phyloP scores from a whole-genome alignment of 2,113 vertebrate genomes.

The Nyctereutes procyonoides region DNA sequence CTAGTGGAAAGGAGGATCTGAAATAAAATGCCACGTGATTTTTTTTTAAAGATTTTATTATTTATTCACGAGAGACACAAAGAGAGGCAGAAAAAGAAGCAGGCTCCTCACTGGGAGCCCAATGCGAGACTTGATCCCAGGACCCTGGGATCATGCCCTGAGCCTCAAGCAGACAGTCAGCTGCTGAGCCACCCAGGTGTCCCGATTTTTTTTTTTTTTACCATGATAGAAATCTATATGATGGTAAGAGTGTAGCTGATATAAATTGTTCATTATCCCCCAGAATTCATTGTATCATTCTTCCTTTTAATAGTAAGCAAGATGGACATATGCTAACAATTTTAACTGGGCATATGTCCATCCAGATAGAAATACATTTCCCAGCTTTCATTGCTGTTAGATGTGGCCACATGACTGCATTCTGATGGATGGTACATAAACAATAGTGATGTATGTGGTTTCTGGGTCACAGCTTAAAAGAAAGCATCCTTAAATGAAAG shows the following conservation, averaged over 20 bases:
- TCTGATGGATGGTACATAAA: neutral
- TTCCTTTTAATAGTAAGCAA: neutral
- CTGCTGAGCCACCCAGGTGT: no score
- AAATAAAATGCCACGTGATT: neutral
- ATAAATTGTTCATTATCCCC: neutral
- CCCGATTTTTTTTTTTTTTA: neutral
- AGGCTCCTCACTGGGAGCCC: no score
- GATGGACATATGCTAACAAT: neutral
- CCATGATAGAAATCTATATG: neutral
- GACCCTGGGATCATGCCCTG: no score
- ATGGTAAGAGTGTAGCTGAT: neutral
- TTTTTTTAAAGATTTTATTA: neutral
- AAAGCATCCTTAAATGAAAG: neutral
- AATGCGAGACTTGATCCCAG: no score
- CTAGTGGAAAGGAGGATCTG: neutral
- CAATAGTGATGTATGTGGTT: neutral
- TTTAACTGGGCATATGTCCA: neutral
- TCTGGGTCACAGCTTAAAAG: neutral
- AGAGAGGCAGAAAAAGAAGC: no score
- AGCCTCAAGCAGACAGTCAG: no score
- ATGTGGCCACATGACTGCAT: neutral
- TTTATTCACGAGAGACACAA: no score
- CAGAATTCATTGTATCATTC: neutral
- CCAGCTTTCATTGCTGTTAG: neutral
- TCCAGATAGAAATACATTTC: neutral